Conservation (phyloP, 2,797 vertebrate species). For the Podarcis siculus region DNA sequence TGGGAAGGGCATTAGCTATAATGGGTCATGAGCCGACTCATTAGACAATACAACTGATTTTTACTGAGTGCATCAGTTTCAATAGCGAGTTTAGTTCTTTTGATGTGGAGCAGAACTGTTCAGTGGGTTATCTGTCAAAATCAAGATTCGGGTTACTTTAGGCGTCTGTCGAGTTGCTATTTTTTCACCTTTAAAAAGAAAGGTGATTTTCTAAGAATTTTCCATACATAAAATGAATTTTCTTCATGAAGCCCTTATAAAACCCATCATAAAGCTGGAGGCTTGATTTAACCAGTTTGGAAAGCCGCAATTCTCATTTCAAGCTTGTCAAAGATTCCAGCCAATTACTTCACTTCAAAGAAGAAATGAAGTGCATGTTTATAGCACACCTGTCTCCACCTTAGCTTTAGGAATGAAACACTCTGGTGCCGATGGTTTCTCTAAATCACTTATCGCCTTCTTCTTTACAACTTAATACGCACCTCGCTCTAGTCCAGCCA, state of each 20-base stretch:
- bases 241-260: conserved; percentile 50
- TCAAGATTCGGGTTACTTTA: conserved; percentile 45
- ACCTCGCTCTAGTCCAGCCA: background rate
- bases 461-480: background rate
- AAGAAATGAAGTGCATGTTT: conserved; percentile 6
- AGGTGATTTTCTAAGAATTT: background rate
- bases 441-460: background rate
- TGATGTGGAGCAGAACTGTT: conserved; percentile 46
- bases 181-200: conserved; percentile 27
- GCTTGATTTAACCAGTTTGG: conserved; percentile 10
- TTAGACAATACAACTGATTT: conserved; percentile 65
- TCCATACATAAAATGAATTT: conserved; percentile 38
- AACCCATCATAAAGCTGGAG: conserved; percentile 21
- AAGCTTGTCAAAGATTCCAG: conserved; percentile 9
- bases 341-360: conserved; percentile 8
- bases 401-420: conserved; percentile 10
- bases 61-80: conserved; percentile 44
- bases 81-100: conserved; percentile 33
- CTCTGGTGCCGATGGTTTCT: background rate
- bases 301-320: background rate
- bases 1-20: conserved; percentile 41
- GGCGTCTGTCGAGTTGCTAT: background rate
- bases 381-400: background rate
- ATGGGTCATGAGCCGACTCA: conserved; percentile 30
- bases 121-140: conserved; percentile 45